A percentile compares a stretch with the other conserved stretches of the same genome.
Evolutionary conservation across 2,113 vertebrate genomes (phyloP).

Genomic region (Lepus timidus): DNA sequence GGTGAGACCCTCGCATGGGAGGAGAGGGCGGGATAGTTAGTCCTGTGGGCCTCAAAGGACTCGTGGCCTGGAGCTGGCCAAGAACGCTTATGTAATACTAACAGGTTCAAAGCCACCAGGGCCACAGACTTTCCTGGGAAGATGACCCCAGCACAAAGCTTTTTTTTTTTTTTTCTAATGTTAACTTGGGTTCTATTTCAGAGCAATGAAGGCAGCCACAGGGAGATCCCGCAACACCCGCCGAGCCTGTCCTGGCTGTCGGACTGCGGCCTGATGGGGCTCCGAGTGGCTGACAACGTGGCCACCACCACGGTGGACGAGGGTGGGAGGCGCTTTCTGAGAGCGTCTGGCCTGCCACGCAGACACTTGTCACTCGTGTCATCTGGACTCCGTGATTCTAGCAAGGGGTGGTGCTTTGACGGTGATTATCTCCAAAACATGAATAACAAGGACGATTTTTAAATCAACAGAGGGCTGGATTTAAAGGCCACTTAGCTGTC

Average conservation of each 20-base stretch:
- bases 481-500: neutral
- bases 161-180: slow-evolving; percentile 71
- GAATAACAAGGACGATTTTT: neutral
- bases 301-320: neutral
- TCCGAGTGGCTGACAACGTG: slow-evolving; percentile 61
- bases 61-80: neutral
- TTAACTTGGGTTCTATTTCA: slow-evolving; percentile 81
- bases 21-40: neutral
- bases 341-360: neutral
- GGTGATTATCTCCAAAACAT: slow-evolving; percentile 39
- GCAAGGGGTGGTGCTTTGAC: slow-evolving; percentile 40
- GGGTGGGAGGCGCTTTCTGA: neutral
- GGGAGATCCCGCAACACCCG: slow-evolving; percentile 76
- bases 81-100: neutral
- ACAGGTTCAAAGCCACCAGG: neutral
- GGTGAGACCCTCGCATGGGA: neutral
- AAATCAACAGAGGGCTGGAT: slow-evolving; percentile 37
- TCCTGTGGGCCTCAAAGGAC: neutral
- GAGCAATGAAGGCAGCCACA: slow-evolving; percentile 79
- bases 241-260: slow-evolving; percentile 63
- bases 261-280: slow-evolving; percentile 66
- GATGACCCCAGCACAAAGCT: neutral
- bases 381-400: neutral
- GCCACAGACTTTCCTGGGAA: neutral
- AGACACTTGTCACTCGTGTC: slow-evolving; percentile 41